Conservation (phyloP, 1,140 invertebrate genomes). For the Aphidius gifuensis region DNA sequence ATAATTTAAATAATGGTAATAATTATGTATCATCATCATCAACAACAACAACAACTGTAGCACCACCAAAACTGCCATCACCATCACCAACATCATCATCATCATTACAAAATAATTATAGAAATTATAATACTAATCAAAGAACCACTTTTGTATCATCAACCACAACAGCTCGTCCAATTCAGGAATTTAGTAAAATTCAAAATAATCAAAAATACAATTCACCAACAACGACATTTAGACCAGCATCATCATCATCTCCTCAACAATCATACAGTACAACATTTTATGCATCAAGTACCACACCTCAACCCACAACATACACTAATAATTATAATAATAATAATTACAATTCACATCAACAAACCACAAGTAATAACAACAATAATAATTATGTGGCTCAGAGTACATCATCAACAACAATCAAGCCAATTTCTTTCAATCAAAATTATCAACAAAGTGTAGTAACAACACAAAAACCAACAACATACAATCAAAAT, state of each 20-base stretch:
- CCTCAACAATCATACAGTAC: constrained; percentile 38
- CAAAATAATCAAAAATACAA: constrained; percentile 27
- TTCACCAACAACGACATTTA: constrained; percentile 28
- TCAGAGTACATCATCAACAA: constrained; percentile 30
- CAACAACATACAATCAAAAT: constrained; percentile 31
- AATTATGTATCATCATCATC: constrained; percentile 28
- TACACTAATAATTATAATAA: constrained; percentile 18
- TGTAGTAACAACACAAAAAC: constrained; percentile 24
- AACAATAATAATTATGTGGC: constrained; percentile 31
- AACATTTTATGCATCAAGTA: constrained; percentile 39
- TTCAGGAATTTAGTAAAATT: constrained; percentile 22
- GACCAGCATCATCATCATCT: constrained; percentile 25
- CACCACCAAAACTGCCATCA: constrained; percentile 24
- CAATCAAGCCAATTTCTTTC: constrained; percentile 26
- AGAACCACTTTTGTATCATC: constrained; percentile 27
- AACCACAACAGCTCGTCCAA: constrained; percentile 37
- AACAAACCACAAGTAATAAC: constrained; percentile 27
- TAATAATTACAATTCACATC: constrained; percentile 25
- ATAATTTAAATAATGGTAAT: constrained; percentile 34
- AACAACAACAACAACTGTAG: constrained; percentile 33
- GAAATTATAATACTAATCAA: constrained; percentile 27
- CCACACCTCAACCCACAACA: constrained; percentile 33
- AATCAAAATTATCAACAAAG: constrained; percentile 33
- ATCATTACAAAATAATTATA: constrained; percentile 31
- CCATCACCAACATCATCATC: constrained; percentile 29